phyloP scores from a whole-genome alignment of 2,113 vertebrate genomes.

The Pithys albifrons region DNA sequence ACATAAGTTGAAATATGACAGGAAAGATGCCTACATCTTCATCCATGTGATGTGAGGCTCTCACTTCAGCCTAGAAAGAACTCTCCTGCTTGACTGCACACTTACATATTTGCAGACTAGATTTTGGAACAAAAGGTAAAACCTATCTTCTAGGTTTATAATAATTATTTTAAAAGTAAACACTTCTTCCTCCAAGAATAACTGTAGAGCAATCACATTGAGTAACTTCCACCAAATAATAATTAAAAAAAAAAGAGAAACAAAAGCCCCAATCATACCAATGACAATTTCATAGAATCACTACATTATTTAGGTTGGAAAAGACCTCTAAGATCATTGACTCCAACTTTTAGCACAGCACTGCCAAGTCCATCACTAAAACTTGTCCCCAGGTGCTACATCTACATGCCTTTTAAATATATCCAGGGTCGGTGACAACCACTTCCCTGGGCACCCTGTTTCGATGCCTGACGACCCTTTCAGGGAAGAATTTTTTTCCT shows the following conservation, averaged over 20 bases:
- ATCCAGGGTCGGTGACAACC: neutral
- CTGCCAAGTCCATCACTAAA: neutral
- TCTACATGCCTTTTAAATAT: neutral
- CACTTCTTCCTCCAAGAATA: neutral
- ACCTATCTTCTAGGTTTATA: neutral
- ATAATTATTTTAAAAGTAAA: neutral
- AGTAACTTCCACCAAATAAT: neutral
- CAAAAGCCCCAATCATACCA: neutral
- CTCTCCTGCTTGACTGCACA: neutral
- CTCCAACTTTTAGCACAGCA: neutral
- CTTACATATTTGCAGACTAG: neutral
- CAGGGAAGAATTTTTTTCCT: neutral
- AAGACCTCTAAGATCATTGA: accelerated
- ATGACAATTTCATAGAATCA: neutral
- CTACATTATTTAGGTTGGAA: neutral
- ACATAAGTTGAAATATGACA: neutral
- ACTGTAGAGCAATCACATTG: neutral
- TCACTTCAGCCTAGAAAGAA: neutral
- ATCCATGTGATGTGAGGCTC: neutral
- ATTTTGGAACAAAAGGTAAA: neutral
- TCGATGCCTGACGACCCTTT: neutral
- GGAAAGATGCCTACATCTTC: neutral
- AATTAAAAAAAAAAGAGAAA: neutral
- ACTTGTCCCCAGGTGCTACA: neutral
- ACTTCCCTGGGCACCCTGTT: neutral